Conservation (phyloP, 2,113 vertebrate species). For the Pollimyrus isidori region DNA sequence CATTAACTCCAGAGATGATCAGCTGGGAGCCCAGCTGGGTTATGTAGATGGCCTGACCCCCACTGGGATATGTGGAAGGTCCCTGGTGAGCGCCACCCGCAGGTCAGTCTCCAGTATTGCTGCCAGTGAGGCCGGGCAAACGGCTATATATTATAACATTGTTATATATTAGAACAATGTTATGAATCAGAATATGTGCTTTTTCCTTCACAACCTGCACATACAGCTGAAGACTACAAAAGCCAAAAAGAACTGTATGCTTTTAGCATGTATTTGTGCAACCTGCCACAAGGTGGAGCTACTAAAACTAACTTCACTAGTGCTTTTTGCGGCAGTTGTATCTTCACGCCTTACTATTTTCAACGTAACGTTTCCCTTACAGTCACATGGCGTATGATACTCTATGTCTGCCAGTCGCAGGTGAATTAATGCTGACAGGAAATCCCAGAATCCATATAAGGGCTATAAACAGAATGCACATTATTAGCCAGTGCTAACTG, state of each 20-base stretch:
- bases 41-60: neutral
- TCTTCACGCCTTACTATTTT: neutral
- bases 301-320: neutral
- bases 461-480: neutral
- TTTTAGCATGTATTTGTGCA: neutral
- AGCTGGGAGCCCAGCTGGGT: neutral
- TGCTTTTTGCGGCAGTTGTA: neutral
- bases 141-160: neutral
- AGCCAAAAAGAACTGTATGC: neutral
- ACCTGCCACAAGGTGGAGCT: conserved; percentile 15
- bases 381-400: neutral
- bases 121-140: neutral
- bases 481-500: neutral
- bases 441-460: neutral
- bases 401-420: neutral
- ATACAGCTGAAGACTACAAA: neutral
- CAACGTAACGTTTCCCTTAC: neutral
- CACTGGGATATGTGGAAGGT: neutral
- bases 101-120: neutral
- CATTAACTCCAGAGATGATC: neutral
- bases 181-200: neutral
- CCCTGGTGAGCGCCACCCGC: neutral
- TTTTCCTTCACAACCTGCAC: neutral
- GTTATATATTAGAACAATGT: neutral
- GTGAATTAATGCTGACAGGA: neutral